Evolutionary conservation across 1,140 invertebrate genomes (phyloP).

Genomic region (Spodoptera litura): DNA sequence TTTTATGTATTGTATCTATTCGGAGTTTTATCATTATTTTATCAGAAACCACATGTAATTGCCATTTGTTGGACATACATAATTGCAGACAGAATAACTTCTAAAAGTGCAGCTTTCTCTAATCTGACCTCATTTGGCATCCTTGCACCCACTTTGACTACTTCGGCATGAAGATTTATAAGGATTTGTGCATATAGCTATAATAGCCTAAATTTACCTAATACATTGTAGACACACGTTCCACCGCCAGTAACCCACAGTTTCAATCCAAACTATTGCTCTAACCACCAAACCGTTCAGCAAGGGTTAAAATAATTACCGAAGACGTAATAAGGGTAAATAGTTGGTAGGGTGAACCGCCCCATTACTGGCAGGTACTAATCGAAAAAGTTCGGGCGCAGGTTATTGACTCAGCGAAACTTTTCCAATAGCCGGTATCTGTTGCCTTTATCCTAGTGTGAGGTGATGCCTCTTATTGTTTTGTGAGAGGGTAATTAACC

Average conservation of each 20-base stretch:
- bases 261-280: slow-evolving; percentile 36
- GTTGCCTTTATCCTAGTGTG: slow-evolving; percentile 36
- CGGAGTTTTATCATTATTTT: too few relatives aligned
- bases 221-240: too few relatives aligned
- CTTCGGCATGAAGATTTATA: too few relatives aligned
- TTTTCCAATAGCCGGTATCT: slow-evolving; percentile 49
- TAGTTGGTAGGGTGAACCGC: slow-evolving; percentile 44
- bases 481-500: slow-evolving; percentile 40
- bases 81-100: neutral
- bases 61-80: too few relatives aligned
- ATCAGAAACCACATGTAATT: too few relatives aligned
- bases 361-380: slow-evolving; percentile 53
- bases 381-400: slow-evolving; percentile 54
- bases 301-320: slow-evolving; percentile 48
- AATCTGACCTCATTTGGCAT: too few relatives aligned
- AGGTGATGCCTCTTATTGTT: slow-evolving; percentile 39
- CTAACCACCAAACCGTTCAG: slow-evolving; percentile 43
- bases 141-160: too few relatives aligned
- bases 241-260: neutral
- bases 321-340: slow-evolving; percentile 44
- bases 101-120: neutral
- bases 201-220: too few relatives aligned
- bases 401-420: slow-evolving; percentile 53
- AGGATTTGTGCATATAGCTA: too few relatives aligned
- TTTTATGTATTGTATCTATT: too few relatives aligned